phyloP scores from a whole-genome alignment of 1,140 invertebrate genomes.

The Pogonognathellus flavescens region DNA sequence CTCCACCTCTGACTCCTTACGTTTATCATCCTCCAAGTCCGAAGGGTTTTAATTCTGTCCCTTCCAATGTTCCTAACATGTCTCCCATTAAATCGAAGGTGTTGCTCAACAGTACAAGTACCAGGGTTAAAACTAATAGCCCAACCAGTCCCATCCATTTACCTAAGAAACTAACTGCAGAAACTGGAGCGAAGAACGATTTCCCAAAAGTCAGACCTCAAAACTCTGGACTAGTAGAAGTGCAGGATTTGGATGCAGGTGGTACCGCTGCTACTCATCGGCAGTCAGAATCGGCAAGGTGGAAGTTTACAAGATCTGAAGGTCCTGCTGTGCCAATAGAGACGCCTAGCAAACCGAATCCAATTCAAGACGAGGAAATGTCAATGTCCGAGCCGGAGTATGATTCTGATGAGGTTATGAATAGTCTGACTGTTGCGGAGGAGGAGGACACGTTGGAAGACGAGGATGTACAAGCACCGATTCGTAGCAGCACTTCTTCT shows the following conservation, averaged over 20 bases:
- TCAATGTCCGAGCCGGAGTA: constrained; percentile 5
- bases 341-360: neutral
- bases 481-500: neutral
- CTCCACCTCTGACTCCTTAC: constrained; percentile 65
- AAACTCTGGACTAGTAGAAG: constrained; percentile 1
- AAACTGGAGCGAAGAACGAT: neutral
- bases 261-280: neutral
- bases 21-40: constrained; percentile 50
- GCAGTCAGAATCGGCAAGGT: constrained; percentile 13
- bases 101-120: constrained; percentile 43
- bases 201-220: neutral
- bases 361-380: neutral
- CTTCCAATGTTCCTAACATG: constrained; percentile 25
- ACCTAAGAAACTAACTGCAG: neutral
- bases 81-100: constrained; percentile 23
- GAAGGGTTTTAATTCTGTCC: constrained; percentile 29
- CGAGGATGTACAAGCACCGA: neutral
- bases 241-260: neutral
- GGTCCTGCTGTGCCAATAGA: neutral
- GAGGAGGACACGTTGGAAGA: neutral
- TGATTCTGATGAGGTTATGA: constrained; percentile 18
- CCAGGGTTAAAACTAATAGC: constrained; percentile 35
- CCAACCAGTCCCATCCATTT: constrained; percentile 1
- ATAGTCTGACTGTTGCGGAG: constrained; percentile 8
- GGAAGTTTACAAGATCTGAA: constrained; percentile 19